Conservation (phyloP, 2,888 invertebrate genomes). For the Tenthredo amoena region DNA sequence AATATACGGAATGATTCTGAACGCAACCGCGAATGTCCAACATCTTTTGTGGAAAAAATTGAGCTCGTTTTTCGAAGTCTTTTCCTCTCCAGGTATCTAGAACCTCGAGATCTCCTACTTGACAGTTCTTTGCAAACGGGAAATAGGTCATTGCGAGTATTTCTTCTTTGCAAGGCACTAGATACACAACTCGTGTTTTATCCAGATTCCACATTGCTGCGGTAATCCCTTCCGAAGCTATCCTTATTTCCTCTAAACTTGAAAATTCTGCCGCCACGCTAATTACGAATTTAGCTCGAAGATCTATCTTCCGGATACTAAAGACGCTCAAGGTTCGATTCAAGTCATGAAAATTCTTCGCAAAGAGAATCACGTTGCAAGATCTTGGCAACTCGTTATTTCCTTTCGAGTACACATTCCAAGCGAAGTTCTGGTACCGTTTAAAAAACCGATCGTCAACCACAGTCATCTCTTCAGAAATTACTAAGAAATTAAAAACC, state of each 20-base stretch:
- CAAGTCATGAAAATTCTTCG: not conserved
- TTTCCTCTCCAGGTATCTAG: not conserved
- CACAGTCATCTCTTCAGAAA: not conserved
- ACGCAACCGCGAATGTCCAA: constrained; percentile 12
- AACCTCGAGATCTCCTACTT: constrained; percentile 12
- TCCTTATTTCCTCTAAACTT: constrained; percentile 6
- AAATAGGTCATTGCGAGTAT: constrained; percentile 23
- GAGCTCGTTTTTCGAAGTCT: not conserved
- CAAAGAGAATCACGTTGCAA: not conserved
- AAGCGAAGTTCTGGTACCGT: not conserved
- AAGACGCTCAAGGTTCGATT: not conserved
- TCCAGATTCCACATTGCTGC: constrained; percentile 19
- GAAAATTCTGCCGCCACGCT: not conserved
- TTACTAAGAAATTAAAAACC: constrained; percentile 2
- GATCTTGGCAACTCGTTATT: not conserved
- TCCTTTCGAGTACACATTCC: constrained; percentile 15
- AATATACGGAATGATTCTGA: not conserved
- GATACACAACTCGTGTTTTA: constrained; percentile 15
- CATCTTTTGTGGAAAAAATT: constrained; percentile 21
- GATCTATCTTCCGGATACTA: not conserved
- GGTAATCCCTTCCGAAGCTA: constrained; percentile 4
- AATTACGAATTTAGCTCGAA: not conserved
- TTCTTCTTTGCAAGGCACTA: constrained; percentile 22
- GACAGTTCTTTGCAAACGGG: constrained; percentile 24
- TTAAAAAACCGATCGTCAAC: not conserved